These are phyloP conservation scores for Panorpa germanica DNA, from an alignment of 2,888 invertebrate species.

Conservation along the genomic window DNA sequence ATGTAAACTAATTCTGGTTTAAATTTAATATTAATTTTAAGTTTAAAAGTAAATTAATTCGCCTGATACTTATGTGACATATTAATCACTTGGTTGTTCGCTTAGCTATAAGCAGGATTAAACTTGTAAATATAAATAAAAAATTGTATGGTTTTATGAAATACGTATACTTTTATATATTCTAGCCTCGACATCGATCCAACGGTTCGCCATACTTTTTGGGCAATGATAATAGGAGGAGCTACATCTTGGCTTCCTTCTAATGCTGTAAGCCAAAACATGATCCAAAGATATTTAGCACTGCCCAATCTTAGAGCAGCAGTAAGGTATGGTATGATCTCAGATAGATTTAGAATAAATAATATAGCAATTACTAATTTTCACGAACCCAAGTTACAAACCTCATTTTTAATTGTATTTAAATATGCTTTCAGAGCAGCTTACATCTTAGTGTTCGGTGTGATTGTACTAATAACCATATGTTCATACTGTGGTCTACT, in stretches of 20 bases:
- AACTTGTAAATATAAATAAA: too few species aligned
- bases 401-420: background rate
- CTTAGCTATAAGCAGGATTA: too few species aligned
- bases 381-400: background rate
- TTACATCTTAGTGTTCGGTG: constrained; percentile 32
- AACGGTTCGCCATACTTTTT: constrained; percentile 60
- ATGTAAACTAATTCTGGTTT: constrained; percentile 28
- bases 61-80: too few species aligned
- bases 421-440: constrained; percentile 23
- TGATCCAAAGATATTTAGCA: constrained; percentile 68
- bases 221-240: constrained; percentile 63
- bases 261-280: constrained; percentile 63
- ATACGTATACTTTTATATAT: constrained; percentile 11
- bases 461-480: constrained; percentile 27
- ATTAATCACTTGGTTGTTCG: too few species aligned
- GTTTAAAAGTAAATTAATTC: too few species aligned
- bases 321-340: constrained; percentile 29
- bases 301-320: constrained; percentile 50
- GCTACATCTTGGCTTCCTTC: constrained; percentile 63
- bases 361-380: background rate
- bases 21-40: too few species aligned
- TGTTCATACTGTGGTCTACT: constrained; percentile 40
- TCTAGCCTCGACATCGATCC: constrained; percentile 60
- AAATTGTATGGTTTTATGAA: too few species aligned
- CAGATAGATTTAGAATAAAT: constrained; percentile 7